These are phyloP conservation scores for Phaetusa simplex DNA, from an alignment of 2,113 vertebrate genomes.

Conservation along the genomic window DNA sequence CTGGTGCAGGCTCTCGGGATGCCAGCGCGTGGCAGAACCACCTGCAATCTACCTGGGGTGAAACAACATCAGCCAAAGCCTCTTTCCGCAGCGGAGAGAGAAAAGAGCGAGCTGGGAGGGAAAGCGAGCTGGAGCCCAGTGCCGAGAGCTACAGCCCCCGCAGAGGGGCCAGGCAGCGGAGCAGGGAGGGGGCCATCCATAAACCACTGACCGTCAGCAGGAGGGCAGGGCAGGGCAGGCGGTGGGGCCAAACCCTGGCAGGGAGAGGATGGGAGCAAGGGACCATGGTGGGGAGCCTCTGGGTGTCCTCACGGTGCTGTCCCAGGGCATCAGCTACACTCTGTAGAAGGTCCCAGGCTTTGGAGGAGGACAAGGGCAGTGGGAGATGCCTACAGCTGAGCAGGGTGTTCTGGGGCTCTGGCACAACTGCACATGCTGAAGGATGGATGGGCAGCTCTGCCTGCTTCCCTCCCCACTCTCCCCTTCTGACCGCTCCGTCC, in stretches of 20 bases:
- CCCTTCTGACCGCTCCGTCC: background rate
- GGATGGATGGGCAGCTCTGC: background rate
- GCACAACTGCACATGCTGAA: background rate
- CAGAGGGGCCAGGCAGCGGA: background rate
- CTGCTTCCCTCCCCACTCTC: conserved; percentile 18
- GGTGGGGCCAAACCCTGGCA: background rate
- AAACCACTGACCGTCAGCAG: conserved; percentile 45
- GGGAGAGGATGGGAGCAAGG: background rate
- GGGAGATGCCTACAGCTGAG: background rate
- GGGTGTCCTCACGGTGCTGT: background rate
- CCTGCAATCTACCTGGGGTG: conserved; percentile 4
- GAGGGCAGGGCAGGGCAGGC: background rate
- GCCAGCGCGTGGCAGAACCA: background rate
- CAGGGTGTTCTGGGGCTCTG: background rate
- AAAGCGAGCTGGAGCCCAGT: conserved; percentile 11
- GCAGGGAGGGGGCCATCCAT: conserved; percentile 66
- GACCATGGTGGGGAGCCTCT: background rate
- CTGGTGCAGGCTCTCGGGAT: background rate
- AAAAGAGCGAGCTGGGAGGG: conserved; percentile 59
- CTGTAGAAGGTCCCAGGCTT: accelerated
- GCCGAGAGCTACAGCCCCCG: background rate
- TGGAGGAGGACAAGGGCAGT: background rate
- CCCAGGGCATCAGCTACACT: background rate
- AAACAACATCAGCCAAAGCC: conserved; percentile 54
- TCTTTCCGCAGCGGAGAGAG: conserved; percentile 51